Conservation (phyloP, 2,797 vertebrate species). For the Sardinella longiceps region DNA sequence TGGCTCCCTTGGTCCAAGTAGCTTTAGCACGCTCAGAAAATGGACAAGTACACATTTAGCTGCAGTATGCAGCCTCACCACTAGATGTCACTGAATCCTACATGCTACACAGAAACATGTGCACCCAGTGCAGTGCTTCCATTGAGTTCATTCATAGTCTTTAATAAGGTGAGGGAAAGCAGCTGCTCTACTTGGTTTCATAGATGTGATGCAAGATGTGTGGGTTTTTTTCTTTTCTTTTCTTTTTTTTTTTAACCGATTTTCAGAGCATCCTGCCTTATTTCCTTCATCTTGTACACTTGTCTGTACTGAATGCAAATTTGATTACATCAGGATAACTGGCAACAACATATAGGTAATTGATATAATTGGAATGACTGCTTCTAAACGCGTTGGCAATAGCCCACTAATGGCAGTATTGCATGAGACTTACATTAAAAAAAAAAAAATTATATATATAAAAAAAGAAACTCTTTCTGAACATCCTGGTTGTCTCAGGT, state of each 20-base stretch:
- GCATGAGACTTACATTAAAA: conserved; percentile 21
- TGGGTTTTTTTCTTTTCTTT: not conserved
- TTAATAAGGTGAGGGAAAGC: not conserved
- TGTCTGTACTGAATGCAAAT: conserved; percentile 17
- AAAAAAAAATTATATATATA: not conserved
- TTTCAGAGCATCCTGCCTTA: conserved; percentile 6
- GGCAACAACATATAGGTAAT: conserved; percentile 10
- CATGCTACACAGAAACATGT: not conserved
- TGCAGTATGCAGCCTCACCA: no score
- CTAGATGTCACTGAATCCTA: no score
- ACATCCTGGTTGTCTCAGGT: conserved; percentile 50
- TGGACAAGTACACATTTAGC: no score
- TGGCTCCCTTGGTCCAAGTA: no score
- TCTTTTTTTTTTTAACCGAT: not conserved
- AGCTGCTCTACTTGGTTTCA: not conserved
- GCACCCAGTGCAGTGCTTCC: not conserved
- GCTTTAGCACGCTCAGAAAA: not conserved
- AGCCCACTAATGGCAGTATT: conserved; percentile 36
- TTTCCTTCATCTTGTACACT: conserved; percentile 10
- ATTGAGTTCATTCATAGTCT: not conserved
- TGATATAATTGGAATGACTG: conserved; percentile 21
- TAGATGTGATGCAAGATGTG: not conserved
- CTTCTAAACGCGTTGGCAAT: not conserved
- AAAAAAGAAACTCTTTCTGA: conserved; percentile 11
- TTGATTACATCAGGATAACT: not conserved